These are phyloP conservation scores for Aplysina aerophoba DNA, from an alignment of 37 sponge, comb jelly and placozoan species.

Conservation along the genomic window DNA sequence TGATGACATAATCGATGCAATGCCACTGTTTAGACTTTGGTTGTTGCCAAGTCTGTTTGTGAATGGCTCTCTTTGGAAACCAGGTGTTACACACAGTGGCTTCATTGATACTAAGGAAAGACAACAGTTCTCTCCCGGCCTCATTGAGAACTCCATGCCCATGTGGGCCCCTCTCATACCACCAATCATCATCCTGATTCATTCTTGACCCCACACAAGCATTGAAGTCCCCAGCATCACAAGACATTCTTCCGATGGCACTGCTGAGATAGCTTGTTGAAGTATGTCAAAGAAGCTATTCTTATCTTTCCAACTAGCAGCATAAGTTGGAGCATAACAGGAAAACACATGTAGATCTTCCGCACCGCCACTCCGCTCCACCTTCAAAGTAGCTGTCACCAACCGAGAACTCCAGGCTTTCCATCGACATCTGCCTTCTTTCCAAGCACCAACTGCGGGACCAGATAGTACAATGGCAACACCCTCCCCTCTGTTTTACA, in stretches of 20 bases:
- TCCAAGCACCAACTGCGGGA: slow-evolving; percentile 42
- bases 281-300: slow-evolving; percentile 7
- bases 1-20: slow-evolving; percentile 45
- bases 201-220: slow-evolving; percentile 22
- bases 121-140: slow-evolving; percentile 31
- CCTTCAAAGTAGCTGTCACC: not conserved
- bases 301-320: slow-evolving; percentile 26
- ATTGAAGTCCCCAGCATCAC: slow-evolving; percentile 31
- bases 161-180: slow-evolving; percentile 28
- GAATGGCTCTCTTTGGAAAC: slow-evolving; percentile 41
- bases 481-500: slow-evolving; percentile 41
- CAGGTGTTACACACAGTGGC: slow-evolving; percentile 49
- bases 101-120: slow-evolving; percentile 36
- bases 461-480: slow-evolving; percentile 46
- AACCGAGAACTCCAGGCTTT: slow-evolving; percentile 58
- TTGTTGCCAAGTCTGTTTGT: slow-evolving; percentile 47
- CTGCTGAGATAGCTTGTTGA: not conserved
- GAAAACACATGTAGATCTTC: slow-evolving; percentile 13
- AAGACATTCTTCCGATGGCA: slow-evolving; percentile 1
- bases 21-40: slow-evolving; percentile 35
- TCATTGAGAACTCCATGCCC: slow-evolving; percentile 23
- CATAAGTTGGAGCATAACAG: slow-evolving; percentile 36
- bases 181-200: slow-evolving; percentile 22
- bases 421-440: slow-evolving; percentile 50
- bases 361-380: not conserved